Conservation (phyloP, 2,888 invertebrate species). For the Drosophila peninsularis region DNA sequence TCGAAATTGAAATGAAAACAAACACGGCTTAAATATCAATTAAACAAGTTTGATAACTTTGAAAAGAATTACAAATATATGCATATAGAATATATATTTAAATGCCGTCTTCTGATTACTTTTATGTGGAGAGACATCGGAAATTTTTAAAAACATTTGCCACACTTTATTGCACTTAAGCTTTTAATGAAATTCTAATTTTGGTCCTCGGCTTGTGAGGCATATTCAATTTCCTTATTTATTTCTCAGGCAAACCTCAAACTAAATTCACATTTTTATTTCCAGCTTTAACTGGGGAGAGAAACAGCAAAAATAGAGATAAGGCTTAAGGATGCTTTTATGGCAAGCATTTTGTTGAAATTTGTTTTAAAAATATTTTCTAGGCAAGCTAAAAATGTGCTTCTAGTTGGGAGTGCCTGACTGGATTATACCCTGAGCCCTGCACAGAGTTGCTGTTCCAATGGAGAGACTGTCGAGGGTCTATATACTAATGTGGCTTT, state of each 20-base stretch:
- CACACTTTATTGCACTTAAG: no score
- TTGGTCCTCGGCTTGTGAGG: neutral
- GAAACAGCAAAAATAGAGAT: neutral
- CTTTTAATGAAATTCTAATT: neutral
- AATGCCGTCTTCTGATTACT: no score
- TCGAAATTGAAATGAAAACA: neutral
- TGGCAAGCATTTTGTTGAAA: neutral
- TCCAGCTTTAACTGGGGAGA: neutral
- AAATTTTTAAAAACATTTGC: no score
- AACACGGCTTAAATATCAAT: constrained; percentile 5
- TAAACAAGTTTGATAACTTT: neutral
- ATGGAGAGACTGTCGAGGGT: no score
- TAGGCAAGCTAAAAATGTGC: no score
- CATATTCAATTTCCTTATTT: neutral
- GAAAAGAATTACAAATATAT: neutral
- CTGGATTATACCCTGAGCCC: neutral
- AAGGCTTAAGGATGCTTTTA: neutral
- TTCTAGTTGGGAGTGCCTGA: neutral
- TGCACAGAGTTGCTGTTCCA: no score
- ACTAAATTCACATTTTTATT: neutral
- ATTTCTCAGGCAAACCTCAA: neutral
- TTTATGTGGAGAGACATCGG: no score
- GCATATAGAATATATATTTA: neutral
- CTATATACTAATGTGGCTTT: no score
- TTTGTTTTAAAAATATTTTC: neutral